phyloP scores from a whole-genome alignment of 2,113 vertebrate species.

The Daphoenositta chrysoptera region DNA sequence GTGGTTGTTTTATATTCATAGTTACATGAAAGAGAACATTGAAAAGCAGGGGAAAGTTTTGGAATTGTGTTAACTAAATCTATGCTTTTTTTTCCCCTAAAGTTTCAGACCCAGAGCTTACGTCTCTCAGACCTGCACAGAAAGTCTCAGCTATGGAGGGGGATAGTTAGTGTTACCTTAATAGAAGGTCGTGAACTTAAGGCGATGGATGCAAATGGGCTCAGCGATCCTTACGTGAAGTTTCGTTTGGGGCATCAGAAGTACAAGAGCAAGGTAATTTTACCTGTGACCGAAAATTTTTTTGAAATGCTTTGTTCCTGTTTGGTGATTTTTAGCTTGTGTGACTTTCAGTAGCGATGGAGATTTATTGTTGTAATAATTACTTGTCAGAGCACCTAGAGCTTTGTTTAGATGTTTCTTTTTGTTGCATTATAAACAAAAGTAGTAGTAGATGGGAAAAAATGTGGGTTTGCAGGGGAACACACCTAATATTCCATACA shows the following conservation, averaged over 20 bases:
- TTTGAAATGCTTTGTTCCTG: neutral
- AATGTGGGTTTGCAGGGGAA: fast-evolving
- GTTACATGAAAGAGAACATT: neutral
- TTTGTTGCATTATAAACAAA: neutral
- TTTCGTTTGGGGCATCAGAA: constrained; percentile 94
- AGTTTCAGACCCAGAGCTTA: constrained; percentile 89
- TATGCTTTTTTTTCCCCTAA: neutral
- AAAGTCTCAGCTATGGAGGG: constrained; percentile 93
- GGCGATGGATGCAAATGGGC: constrained; percentile 90
- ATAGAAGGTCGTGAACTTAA: constrained; percentile 89
- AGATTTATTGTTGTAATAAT: neutral
- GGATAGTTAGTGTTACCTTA: constrained; percentile 91
- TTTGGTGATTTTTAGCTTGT: neutral
- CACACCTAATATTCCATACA: neutral
- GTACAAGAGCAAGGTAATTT: constrained; percentile 95
- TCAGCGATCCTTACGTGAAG: constrained; percentile 95
- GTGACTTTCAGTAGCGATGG: neutral
- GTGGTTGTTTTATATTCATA: neutral
- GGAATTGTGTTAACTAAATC: neutral
- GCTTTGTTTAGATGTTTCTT: neutral
- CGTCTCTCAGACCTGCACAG: constrained; percentile 90
- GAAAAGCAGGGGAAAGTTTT: neutral
- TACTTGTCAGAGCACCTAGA: neutral
- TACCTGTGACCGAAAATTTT: fast-evolving
- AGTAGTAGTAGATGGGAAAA: neutral